Evolutionary conservation across 2,113 vertebrate species (phyloP), one percentile per base, ranked within the genome.

Genomic region (Coptodon rendalli): DNA sequence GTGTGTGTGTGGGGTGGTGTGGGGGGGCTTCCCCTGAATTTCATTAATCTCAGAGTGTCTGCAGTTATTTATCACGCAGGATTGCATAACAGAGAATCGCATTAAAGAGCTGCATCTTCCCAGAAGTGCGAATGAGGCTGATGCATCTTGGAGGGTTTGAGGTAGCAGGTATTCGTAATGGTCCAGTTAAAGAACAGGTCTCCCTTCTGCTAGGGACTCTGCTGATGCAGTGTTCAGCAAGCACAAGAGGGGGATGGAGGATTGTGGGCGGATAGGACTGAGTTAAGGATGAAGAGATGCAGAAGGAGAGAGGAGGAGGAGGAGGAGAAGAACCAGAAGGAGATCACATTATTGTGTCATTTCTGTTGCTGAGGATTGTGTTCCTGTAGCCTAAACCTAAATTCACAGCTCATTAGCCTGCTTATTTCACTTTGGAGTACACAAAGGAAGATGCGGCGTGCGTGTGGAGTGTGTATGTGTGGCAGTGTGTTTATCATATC

Each of bases 151-250:
- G 57, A 4, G 13, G n/a, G 71, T 85, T 84, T 83, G 27, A 90
- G 90, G 63, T 94, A 89, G 87, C 78, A 71, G 38, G 85, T 89
- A 81, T 94, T 87, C 5, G 82, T 88, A 61, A 88, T 73, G 66
- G 87, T 90, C 76, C 87, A 82, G 93, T 90, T 89, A 89, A 94
- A 91, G 90, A 91, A 88, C 89, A 90, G 91, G 87, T 90, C 90
- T 93, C 84, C 89, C 85, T 87, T 93, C 90, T 87, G 82, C 52
- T 11, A 87, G 87, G 89, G 85, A 78, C 80, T 79, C 79, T 94
- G 89, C 78, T 89, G 92, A 88, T 93, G 94, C 89, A 45, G 87
- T 85, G 66, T 87, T 91, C 86, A 68, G 88, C 76, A 31, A 43
- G 63, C 48, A 73, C 17, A 19, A 68, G 19, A 66, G 80, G 87